Conservation (phyloP, 2,888 invertebrate genomes). For the Zaprionus lineosus region DNA sequence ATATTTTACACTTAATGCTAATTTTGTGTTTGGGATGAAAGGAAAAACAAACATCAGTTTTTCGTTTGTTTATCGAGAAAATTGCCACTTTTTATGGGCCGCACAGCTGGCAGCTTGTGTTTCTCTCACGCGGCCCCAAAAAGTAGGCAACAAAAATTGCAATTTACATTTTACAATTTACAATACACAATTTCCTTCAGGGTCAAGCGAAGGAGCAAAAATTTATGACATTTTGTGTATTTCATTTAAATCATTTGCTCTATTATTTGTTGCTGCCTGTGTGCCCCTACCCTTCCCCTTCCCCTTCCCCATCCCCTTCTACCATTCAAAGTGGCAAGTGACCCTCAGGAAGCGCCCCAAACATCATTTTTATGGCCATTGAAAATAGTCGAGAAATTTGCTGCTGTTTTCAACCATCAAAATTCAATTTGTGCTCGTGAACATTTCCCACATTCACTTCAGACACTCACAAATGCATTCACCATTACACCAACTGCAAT, state of each 20-base stretch:
- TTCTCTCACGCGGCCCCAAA: background rate
- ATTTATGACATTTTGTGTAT: background rate
- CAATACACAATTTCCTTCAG: conserved; percentile 20
- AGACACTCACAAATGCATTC: conserved; percentile 16
- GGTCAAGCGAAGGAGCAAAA: conserved; percentile 11
- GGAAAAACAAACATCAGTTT: background rate
- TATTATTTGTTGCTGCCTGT: background rate
- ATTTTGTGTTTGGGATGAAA: conserved; percentile 4
- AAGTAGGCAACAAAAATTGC: conserved; percentile 32
- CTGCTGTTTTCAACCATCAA: background rate
- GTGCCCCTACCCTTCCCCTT: background rate
- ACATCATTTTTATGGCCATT: background rate
- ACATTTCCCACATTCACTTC: conserved; percentile 9
- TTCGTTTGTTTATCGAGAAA: background rate
- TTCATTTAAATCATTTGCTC: background rate
- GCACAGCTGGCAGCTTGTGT: conserved; percentile 9
- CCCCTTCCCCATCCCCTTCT: background rate
- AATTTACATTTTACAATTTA: too few relatives aligned
- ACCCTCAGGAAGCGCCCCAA: background rate
- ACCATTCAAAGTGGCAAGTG: too few relatives aligned
- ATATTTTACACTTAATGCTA: conserved; percentile 14
- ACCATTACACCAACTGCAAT: conserved; percentile 6
- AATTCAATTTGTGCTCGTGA: conserved; percentile 27
- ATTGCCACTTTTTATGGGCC: too few relatives aligned
- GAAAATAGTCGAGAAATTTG: background rate